These are phyloP conservation scores for Bucco capensis DNA, from an alignment of 2,113 vertebrate species.

Conservation along the genomic window DNA sequence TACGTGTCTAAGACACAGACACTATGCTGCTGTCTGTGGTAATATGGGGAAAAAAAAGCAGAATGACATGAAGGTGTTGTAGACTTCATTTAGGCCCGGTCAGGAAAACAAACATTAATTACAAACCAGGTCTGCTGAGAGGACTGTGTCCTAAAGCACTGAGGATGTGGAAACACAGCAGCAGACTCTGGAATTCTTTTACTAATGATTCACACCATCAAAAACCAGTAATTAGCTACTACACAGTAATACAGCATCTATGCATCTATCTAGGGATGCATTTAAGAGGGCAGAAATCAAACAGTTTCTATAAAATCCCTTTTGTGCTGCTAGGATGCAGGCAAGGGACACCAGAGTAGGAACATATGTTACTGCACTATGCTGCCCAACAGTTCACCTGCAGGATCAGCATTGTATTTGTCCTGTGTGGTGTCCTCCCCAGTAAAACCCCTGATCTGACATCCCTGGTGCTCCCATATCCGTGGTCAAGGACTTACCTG, in stretches of 20 bases:
- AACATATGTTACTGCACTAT: not conserved
- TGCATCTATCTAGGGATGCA: not conserved
- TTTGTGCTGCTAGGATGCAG: not conserved
- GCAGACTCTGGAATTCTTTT: not conserved
- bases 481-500: not conserved
- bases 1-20: not conserved
- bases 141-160: not conserved
- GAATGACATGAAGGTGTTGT: not conserved
- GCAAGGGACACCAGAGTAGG: not conserved
- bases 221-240: not conserved
- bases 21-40: not conserved
- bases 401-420: not conserved
- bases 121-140: not conserved
- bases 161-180: not conserved
- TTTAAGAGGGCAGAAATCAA: not conserved
- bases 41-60: not conserved
- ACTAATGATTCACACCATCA: not conserved
- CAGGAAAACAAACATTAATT: not conserved
- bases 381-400: not conserved
- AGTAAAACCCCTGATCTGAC: not conserved
- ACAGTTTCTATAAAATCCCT: not conserved
- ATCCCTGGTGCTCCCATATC: not conserved
- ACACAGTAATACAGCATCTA: not conserved
- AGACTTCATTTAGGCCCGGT: not conserved
- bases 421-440: fast-evolving